phyloP scores from a whole-genome alignment of 2,888 invertebrate genomes.

The Nasonovia ribisnigri region DNA sequence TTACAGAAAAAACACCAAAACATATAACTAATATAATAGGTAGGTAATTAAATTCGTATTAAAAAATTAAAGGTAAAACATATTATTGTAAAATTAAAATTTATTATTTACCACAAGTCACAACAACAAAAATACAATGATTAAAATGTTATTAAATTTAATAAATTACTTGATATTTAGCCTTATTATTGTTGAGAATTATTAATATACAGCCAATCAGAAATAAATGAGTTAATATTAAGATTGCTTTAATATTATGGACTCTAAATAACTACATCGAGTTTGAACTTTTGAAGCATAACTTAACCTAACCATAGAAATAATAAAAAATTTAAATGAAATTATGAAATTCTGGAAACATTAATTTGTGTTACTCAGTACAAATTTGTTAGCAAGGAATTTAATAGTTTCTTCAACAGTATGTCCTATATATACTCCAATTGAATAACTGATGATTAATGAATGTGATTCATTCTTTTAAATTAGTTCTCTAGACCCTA shows the following conservation, averaged over 20 bases:
- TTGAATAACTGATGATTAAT: not conserved
- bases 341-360: not conserved
- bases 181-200: not conserved
- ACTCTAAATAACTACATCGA: not conserved
- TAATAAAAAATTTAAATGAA: not conserved
- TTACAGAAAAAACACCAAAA: not conserved
- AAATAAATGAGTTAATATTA: not conserved
- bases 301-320: not conserved
- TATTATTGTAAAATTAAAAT: not conserved
- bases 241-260: not conserved
- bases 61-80: not conserved
- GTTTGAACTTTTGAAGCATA: not conserved
- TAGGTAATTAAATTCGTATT: not conserved
- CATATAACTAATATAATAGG: not conserved
- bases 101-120: not conserved
- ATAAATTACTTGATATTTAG: not conserved
- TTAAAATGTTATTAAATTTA: not conserved
- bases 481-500: not conserved
- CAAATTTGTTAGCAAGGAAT: not conserved
- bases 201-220: not conserved
- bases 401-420: not conserved
- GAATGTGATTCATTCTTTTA: not conserved
- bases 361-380: not conserved
- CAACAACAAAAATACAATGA: not conserved
- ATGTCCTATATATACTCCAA: not conserved